A percentile compares a stretch with the other conserved stretches of the same genome.
Evolutionary conservation across 2,797 vertebrate genomes (phyloP).

Genomic region (Sebastes oblongus): DNA sequence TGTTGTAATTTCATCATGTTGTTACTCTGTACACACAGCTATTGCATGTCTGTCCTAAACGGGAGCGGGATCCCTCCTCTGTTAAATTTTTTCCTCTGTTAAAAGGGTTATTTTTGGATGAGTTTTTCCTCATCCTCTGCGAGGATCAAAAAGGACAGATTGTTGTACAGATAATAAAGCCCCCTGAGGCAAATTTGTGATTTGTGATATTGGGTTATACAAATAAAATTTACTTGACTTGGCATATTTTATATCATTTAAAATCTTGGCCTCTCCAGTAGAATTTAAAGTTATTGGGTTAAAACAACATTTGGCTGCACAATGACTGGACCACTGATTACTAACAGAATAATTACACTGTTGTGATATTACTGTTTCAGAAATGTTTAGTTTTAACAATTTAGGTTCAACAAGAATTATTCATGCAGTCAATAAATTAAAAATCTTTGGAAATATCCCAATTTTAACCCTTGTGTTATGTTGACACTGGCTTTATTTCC

Average conservation of each 20-base stretch:
- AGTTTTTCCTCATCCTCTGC: no score
- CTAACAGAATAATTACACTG: background rate
- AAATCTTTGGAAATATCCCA: background rate
- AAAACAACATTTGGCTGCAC: constrained; percentile 5
- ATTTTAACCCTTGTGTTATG: background rate
- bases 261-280: background rate
- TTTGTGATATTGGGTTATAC: no score
- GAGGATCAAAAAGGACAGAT: no score
- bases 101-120: no score
- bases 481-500: background rate
- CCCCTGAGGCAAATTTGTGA: no score
- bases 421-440: background rate
- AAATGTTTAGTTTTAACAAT: constrained; percentile 5
- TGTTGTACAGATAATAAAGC: no score
- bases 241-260: background rate
- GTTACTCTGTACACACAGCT: no score
- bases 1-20: no score
- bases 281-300: constrained; percentile 3
- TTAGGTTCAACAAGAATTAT: background rate
- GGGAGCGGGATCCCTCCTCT: no score
- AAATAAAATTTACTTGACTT: no score
- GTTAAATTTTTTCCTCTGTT: no score
- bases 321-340: background rate
- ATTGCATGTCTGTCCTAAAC: no score
- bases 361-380: background rate